Evolutionary conservation across 2,797 vertebrate species (phyloP), one percentile per base, ranked within the genome.

Genomic region (Tadarida brasiliensis): DNA sequence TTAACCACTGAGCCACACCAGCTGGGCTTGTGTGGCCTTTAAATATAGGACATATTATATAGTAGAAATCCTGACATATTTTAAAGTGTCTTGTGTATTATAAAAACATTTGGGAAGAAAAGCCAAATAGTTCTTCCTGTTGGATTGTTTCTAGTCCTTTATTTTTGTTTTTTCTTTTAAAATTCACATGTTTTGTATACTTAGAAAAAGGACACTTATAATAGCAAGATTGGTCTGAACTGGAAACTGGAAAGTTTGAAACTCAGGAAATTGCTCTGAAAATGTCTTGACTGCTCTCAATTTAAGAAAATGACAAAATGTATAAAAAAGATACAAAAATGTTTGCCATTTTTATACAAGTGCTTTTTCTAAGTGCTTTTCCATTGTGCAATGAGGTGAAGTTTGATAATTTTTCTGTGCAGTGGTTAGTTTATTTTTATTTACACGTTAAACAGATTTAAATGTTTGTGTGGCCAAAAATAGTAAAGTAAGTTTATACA

Each of bases 201-300:
- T 91, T 97, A 81, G 87, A 87, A 94, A 95, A 87, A 94, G 49
- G 82, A 70, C 47, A 74, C 47, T 39, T 51, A 26, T 95, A 22
- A 17, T 93, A 84, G 85, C 22, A 83, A 90, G 93, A 83, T 61
- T 96, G 85, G 22, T 97, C 94, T 95, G 71, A 96, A 80, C 77
- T 97, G 71, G 90, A 93, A 94, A 65, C 94, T 87, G 70, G 90
- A 95, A 96, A 87, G 47, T 71, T 80, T 93, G 86, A 92, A 94
- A 97, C 87, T 96, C 91, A 94, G 92, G 97, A 97, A 96, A 95
- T 90, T 87, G 83, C 96, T 97, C 78, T 97, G 90, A 97, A 94
- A 89, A 63, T 89, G 87, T 97, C 95, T 87, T 94, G 93, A 78
- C 78, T 94, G 93, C 89, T 97, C 61, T 96, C 51, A 89, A 94